A percentile compares a stretch with the other conserved stretches of the same genome.
Evolutionary conservation across 2,113 vertebrate species (phyloP).

Genomic region (Pachypanchax playfairii): DNA sequence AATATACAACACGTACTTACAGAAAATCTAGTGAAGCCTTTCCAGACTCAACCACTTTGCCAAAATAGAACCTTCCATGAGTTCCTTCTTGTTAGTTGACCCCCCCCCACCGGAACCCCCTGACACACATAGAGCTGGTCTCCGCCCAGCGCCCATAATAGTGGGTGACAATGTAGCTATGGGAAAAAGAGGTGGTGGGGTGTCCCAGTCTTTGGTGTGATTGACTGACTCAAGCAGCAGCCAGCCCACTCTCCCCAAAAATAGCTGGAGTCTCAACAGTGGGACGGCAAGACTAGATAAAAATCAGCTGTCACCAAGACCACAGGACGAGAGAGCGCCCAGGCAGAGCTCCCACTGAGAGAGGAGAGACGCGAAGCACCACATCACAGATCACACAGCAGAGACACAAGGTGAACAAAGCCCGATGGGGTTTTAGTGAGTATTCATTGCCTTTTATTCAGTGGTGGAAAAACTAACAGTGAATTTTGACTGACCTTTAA

Average conservation of each 20-base stretch:
- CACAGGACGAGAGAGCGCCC: slow-evolving; percentile 72
- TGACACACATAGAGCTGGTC: slow-evolving; percentile 45
- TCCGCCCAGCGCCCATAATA: slow-evolving; percentile 59
- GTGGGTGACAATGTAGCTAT: slow-evolving; percentile 63
- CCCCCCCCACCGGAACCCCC: not conserved
- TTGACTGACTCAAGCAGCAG: slow-evolving; percentile 83
- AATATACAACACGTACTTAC: not conserved
- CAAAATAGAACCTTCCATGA: slow-evolving; percentile 33
- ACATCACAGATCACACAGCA: slow-evolving; percentile 31
- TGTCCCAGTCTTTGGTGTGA: slow-evolving; percentile 65
- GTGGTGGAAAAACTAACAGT: not conserved
- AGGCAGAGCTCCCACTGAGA: slow-evolving; percentile 41
- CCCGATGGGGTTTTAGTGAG: slow-evolving; percentile 57
- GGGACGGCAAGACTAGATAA: slow-evolving; percentile 77
- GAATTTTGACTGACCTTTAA: not conserved
- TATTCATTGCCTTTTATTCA: slow-evolving; percentile 19
- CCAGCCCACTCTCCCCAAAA: slow-evolving; percentile 84
- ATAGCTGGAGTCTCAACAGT: slow-evolving; percentile 75
- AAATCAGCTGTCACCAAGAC: slow-evolving; percentile 83
- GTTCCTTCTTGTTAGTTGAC: slow-evolving; percentile 11
- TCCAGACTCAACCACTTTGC: not conserved
- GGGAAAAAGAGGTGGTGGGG: slow-evolving; percentile 58
- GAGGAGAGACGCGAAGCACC: slow-evolving; percentile 27
- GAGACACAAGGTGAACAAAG: slow-evolving; percentile 25
- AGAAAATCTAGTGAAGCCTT: too few species aligned